A percentile compares a stretch with the other conserved stretches of the same genome.
phyloP scores from a whole-genome alignment of 2,888 invertebrate genomes.

The Aspidiotus destructor region DNA sequence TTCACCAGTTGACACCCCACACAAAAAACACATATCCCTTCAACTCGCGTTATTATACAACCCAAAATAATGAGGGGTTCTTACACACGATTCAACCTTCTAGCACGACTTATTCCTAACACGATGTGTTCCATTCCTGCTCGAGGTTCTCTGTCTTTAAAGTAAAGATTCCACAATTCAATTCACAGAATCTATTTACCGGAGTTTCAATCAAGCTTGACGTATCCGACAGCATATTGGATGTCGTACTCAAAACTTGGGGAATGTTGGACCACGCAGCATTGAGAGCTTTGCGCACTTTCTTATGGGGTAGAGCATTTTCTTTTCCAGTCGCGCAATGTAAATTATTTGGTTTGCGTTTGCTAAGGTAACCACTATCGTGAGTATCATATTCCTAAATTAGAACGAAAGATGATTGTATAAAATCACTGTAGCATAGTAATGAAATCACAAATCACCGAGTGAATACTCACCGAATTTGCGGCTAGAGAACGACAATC shows the following conservation, averaged over 20 bases:
- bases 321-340: conserved; percentile 49
- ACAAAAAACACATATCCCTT: too few relatives aligned
- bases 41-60: too few relatives aligned
- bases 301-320: conserved; percentile 55
- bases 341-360: conserved; percentile 34
- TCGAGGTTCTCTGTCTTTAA: too few relatives aligned
- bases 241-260: conserved; percentile 41
- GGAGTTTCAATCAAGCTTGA: conserved; percentile 65
- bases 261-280: conserved; percentile 50
- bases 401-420: conserved; percentile 26
- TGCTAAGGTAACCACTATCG: conserved; percentile 50
- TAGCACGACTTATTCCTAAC: too few relatives aligned
- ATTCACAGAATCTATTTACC: conserved; percentile 43
- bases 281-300: conserved; percentile 71
- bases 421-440: background rate
- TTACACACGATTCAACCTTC: too few relatives aligned
- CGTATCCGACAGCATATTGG: conserved; percentile 49
- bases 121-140: too few relatives aligned
- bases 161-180: too few relatives aligned
- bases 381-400: conserved; percentile 32
- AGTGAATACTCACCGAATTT: conserved; percentile 16
- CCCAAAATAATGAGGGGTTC: too few relatives aligned
- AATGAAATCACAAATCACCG: too few relatives aligned
- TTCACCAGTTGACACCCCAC: too few relatives aligned
- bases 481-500: conserved; percentile 19